A percentile compares a stretch with the other conserved stretches of the same genome.
These are phyloP conservation scores for Zenarchopterus dispar DNA, from an alignment of 2,797 vertebrate genomes.

Conservation along the genomic window DNA sequence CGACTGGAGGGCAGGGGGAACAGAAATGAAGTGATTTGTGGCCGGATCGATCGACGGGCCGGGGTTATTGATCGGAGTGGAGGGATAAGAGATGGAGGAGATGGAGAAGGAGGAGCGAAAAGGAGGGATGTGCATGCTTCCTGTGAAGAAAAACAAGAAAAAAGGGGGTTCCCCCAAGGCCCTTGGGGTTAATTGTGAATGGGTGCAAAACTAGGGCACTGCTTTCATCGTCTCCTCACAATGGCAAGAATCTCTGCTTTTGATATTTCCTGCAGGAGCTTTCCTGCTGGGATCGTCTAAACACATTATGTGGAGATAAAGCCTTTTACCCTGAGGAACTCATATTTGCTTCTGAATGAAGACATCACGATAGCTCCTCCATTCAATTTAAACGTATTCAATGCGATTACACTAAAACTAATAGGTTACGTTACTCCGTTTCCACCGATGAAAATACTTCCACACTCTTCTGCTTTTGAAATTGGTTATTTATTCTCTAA, in stretches of 20 bases:
- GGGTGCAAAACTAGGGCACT: conserved; percentile 44
- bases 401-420: conserved; percentile 42
- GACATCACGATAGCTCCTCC: conserved; percentile 35
- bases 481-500: conserved; percentile 50
- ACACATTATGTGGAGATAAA: conserved; percentile 49
- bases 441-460: conserved; percentile 47
- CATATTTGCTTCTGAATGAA: conserved; percentile 41
- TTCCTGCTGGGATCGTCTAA: conserved; percentile 46
- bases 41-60: conserved; percentile 71
- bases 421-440: conserved; percentile 36
- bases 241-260: conserved; percentile 25
- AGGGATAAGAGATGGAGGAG: conserved; percentile 40
- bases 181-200: conserved; percentile 31
- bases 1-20: conserved; percentile 42
- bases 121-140: conserved; percentile 44
- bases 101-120: conserved; percentile 26
- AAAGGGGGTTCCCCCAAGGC: conserved; percentile 20
- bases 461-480: conserved; percentile 34
- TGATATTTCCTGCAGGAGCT: conserved; percentile 37
- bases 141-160: conserved; percentile 27
- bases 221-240: conserved; percentile 44
- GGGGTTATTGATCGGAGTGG: conserved; percentile 77
- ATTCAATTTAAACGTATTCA: conserved; percentile 34
- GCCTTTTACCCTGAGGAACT: conserved; percentile 32
- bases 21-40: conserved; percentile 82